These are phyloP conservation scores for Phalacrocorax brasilianus DNA, from an alignment of 2,113 vertebrate genomes.

Conservation along the genomic window DNA sequence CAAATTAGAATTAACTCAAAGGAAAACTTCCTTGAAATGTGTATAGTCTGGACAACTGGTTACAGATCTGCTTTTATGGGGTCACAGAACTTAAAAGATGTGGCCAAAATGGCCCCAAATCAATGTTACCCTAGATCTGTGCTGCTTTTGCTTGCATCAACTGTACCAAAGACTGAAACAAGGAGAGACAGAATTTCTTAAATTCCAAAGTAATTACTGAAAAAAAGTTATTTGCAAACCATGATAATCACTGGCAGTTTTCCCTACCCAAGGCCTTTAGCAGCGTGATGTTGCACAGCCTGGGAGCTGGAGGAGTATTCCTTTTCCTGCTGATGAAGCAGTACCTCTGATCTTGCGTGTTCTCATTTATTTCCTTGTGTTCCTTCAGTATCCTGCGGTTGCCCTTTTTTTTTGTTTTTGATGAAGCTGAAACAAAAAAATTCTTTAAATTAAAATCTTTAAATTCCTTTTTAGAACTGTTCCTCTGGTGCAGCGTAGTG, in stretches of 20 bases:
- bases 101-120: background rate
- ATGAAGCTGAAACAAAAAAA: background rate
- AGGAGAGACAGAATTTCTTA: background rate
- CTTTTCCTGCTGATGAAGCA: background rate
- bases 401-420: background rate
- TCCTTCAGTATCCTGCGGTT: background rate
- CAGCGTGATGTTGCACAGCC: background rate
- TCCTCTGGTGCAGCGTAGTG: background rate
- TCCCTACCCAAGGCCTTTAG: background rate
- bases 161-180: background rate
- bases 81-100: background rate
- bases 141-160: background rate
- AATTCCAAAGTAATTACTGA: background rate
- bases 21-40: background rate
- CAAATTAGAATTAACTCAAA: background rate
- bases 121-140: background rate
- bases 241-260: background rate
- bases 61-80: background rate
- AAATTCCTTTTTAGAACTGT: background rate
- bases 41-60: background rate
- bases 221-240: background rate
- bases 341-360: background rate
- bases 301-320: background rate
- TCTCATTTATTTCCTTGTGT: background rate
- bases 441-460: background rate